phyloP scores from a whole-genome alignment of 2,797 vertebrate species.

The Lagorchestes hirsutus region DNA sequence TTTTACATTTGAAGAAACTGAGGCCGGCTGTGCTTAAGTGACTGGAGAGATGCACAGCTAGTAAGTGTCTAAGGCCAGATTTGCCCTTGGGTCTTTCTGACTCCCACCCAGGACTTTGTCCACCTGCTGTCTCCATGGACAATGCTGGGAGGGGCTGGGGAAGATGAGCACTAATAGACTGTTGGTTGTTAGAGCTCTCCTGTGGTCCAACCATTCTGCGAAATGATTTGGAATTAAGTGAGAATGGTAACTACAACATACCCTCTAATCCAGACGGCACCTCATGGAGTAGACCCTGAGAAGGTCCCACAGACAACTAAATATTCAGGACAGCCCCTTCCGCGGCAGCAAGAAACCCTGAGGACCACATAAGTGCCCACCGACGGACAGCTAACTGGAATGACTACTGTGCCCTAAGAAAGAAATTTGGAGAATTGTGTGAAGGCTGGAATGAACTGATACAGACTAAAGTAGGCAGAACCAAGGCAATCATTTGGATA shows the following conservation, averaged over 20 bases:
- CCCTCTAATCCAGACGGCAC: background rate
- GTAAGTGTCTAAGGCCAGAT: background rate
- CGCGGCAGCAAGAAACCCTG: background rate
- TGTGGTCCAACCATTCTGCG: background rate
- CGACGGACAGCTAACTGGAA: no score
- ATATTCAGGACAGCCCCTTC: background rate
- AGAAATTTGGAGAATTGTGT: background rate
- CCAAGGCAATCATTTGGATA: background rate
- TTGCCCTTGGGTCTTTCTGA: no score
- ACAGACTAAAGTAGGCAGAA: background rate
- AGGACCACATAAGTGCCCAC: no score
- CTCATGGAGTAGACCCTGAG: background rate
- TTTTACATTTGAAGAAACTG: background rate
- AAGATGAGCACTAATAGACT: background rate
- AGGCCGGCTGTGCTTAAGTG: background rate
- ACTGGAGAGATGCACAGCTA: background rate
- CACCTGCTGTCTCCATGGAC: background rate
- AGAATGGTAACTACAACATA: no score
- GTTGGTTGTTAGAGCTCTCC: background rate
- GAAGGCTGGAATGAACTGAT: background rate
- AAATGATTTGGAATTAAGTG: background rate
- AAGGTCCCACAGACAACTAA: background rate
- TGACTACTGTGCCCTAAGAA: no score
- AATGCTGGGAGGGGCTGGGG: background rate
- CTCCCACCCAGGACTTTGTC: no score